Base-by-base conservation (phyloP, 1,140 invertebrate species). In the Colletes gigas region DNA sequence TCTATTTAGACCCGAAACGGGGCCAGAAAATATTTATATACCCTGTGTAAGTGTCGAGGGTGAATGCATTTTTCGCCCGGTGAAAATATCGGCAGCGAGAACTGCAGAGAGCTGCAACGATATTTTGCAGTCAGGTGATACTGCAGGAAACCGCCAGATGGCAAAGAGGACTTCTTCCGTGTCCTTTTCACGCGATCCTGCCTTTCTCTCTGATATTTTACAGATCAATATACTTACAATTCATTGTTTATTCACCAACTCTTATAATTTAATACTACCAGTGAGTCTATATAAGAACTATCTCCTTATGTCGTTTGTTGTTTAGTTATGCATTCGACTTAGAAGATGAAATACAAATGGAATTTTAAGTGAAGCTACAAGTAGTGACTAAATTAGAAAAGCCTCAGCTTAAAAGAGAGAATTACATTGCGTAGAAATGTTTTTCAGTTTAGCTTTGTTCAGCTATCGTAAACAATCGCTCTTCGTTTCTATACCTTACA, bases 21-120 rank as follows among this genome's bases (percentile, higher is more conserved):
- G 54, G 67, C n/a, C 54, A 41, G 41, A 19, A 55, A 66, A 72
- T 73, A 54, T 80, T 76, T 79, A n/a, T 52, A 41, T 73, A 66
- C 57, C 72, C n/a, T 21, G 41, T 10, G 52, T 14, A 57, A 75
- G 63, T 21, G 72, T 9, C 4, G 0, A 3, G 15, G 17, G 12
- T 5, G 15, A 10, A 39, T 30, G n/a, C 4, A 59, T 75, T 76
- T 30, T 54, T 59, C 50, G 2, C 5, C 15, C 14, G 39, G 17
- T 17, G 19, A 41, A 84, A 85, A 83, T 93, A 93, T 93, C 93
- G 92, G 92, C 93, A 83, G 92, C 82, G 86, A 93, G 90, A 91
- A 86, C 72, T 88, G 88, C 86, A 91, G 91, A 83, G 88, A 86
- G 84, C 91, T 91, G 89, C 83, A 89, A 70, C 77, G 71, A 62